phyloP scores from a whole-genome alignment of 2,113 vertebrate genomes.

The Heterochromis multidens region DNA sequence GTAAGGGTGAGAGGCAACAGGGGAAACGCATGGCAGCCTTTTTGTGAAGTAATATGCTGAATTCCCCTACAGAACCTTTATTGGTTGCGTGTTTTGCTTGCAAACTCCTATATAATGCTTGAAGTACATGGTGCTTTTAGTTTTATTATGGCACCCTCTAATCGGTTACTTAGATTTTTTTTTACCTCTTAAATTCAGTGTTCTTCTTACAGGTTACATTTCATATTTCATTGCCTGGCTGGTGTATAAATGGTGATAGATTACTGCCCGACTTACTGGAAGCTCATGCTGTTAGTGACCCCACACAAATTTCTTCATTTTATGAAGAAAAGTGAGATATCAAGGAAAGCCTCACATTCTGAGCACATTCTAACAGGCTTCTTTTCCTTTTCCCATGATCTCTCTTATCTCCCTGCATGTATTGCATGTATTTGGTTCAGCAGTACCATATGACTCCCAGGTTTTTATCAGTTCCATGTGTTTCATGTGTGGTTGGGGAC shows the following conservation, averaged over 20 bases:
- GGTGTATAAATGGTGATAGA: neutral
- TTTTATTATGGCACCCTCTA: conserved; percentile 27
- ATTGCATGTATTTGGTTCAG: conserved; percentile 30
- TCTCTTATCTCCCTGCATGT: conserved; percentile 3
- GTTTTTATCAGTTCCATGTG: conserved; percentile 67
- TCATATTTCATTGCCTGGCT: neutral
- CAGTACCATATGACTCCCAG: neutral
- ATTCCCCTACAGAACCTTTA: conserved; percentile 28
- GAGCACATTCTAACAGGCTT: neutral
- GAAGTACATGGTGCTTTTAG: neutral
- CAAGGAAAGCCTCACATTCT: conserved; percentile 9
- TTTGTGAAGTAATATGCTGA: conserved; percentile 13
- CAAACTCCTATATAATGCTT: conserved; percentile 31
- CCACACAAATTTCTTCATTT: conserved; percentile 3
- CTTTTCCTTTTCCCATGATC: conserved; percentile 15
- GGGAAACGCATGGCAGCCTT: neutral
- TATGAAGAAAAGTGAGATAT: conserved; percentile 1
- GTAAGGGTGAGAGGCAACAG: neutral
- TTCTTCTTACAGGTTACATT: conserved; percentile 3
- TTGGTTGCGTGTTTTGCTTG: conserved; percentile 18
- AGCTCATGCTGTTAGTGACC: conserved; percentile 14
- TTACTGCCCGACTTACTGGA: conserved; percentile 16
- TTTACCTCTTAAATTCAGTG: neutral
- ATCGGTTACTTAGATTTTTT: conserved; percentile 1
- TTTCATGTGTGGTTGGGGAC: conserved; percentile 38